Evolutionary conservation across 2,888 invertebrate species (phyloP), one percentile per base, ranked within the genome.

Genomic region (Chaitophorus viminalis): DNA sequence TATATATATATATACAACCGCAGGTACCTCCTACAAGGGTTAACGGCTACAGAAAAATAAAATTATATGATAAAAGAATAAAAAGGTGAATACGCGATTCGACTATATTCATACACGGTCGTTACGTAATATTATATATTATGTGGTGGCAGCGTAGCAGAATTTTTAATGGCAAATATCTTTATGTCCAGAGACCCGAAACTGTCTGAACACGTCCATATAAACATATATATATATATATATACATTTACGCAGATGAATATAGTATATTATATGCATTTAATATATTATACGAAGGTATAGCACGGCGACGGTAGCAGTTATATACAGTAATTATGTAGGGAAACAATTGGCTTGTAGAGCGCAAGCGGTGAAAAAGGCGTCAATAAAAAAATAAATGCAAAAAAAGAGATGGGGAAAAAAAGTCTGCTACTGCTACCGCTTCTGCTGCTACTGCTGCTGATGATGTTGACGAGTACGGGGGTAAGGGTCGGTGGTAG

Each of bases 331-430:
- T 52, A 52, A 77, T 77, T 77, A 52, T 83, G 83, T 84, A 85
- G 85, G 65, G 36, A 79, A 86, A 86, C 86, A 86, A 86, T 86
- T 87, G 87, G 78, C 72, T 74, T 65, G 70, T 78, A 86, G 78
- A 86, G 79, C 79, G 79, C 74, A 46, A 81, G 79, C 79, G 74
- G 79, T 74, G 74, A 87, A 79, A 87, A 87, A 87, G 79, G 87
- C 87, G 79, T 87, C 87, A 39, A 79, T 87, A 78, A 87, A 87
- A 70, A 78, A 39, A 79, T 21, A 52, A 54, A 60, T 29, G 29
- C 52, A 6, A n/a, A 29, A 81, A 84, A 75, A 76, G 29, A 46
- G 14, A 14, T 29, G 39, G 72, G 76, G 70, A 70, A 31, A 86
- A 77, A 86, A 86, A 33, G 74, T 78, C 78, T 70, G 60, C 75